Percentiles rank a stretch among this genome's conserved stretches.
Conservation (phyloP, 2,888 invertebrate genomes). For the Deroplatys truncata region DNA sequence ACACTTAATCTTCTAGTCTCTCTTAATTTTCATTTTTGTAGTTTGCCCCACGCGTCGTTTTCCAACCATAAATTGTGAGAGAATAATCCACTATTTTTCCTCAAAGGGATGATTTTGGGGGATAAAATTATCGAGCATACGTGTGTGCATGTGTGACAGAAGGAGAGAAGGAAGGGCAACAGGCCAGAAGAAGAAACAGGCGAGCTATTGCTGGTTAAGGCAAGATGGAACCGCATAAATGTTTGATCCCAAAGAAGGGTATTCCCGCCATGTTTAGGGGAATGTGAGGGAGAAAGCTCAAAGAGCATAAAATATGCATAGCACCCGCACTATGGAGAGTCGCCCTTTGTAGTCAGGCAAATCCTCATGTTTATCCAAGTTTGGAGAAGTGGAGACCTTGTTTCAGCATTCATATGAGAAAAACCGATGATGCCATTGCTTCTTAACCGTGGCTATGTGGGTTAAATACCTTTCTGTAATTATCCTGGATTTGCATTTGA, state of each 20-base stretch:
- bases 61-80: not conserved
- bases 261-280: not conserved
- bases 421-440: not conserved
- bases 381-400: not conserved
- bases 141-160: slow-evolving; percentile 1
- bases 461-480: too few species aligned
- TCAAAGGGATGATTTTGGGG: slow-evolving; percentile 9
- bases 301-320: slow-evolving; percentile 13
- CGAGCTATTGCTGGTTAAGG: not conserved
- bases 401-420: not conserved
- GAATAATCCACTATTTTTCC: not conserved
- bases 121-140: slow-evolving; percentile 14
- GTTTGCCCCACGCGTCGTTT: not conserved
- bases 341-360: not conserved
- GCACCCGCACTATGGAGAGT: not conserved
- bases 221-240: slow-evolving; percentile 4
- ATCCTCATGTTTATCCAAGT: not conserved
- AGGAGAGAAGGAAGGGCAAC: not conserved
- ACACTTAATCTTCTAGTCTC: too few species aligned
- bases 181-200: not conserved
- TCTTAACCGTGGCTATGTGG: not conserved
- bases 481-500: too few species aligned
- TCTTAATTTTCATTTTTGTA: not conserved
- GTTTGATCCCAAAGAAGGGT: not conserved
- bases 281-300: not conserved